These are phyloP conservation scores for Trissonchulus latispiculum DNA, from an alignment of 2,888 invertebrate species.

Conservation along the genomic window DNA sequence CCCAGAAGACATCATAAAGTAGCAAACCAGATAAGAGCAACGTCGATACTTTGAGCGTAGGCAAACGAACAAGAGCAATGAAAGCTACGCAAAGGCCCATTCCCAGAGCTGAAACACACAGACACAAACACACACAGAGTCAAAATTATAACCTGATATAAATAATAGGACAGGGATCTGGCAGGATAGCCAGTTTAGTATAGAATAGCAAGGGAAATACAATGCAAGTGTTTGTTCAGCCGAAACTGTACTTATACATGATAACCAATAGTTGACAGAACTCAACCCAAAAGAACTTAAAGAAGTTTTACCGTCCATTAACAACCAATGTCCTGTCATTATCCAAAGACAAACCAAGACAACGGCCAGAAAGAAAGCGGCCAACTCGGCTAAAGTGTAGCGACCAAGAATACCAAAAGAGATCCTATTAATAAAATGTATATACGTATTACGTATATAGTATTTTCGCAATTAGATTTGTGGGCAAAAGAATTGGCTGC, in stretches of 20 bases:
- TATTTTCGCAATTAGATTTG: not conserved
- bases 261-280: too few species aligned
- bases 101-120: slow-evolving; percentile 65
- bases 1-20: slow-evolving; percentile 96
- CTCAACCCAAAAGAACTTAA: too few species aligned
- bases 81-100: slow-evolving; percentile 97
- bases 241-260: too few species aligned
- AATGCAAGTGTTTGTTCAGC: too few species aligned
- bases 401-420: slow-evolving; percentile 83
- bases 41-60: slow-evolving; percentile 89
- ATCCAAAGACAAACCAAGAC: slow-evolving; percentile 94
- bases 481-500: not conserved
- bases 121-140: too few species aligned
- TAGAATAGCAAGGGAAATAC: too few species aligned
- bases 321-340: slow-evolving; percentile 90
- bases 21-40: slow-evolving; percentile 80
- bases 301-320: slow-evolving; percentile 84
- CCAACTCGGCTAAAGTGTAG: slow-evolving; percentile 83
- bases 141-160: too few species aligned
- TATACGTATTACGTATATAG: too few species aligned
- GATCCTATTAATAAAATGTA: slow-evolving; percentile 56
- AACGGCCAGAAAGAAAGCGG: slow-evolving; percentile 80
- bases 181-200: too few species aligned
- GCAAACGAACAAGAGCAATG: slow-evolving; percentile 87
- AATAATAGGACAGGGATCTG: too few species aligned